These are phyloP conservation scores for Trichechus manatus DNA, from an alignment of 2,113 vertebrate genomes.

Conservation along the genomic window DNA sequence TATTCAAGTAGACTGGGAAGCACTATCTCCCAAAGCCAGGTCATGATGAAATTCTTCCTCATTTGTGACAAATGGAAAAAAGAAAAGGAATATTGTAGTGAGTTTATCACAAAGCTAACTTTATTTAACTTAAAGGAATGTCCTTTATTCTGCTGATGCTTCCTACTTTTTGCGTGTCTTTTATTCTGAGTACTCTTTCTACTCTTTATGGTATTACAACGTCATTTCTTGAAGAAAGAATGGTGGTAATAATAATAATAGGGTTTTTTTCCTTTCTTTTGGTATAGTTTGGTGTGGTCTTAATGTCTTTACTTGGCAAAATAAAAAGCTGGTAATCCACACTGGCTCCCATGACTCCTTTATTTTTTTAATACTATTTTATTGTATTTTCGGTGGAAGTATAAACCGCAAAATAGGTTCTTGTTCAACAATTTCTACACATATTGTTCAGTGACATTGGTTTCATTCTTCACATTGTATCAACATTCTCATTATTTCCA, in stretches of 20 bases:
- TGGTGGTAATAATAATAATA: not conserved
- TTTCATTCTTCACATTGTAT: too few species aligned
- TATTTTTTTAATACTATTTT: not conserved
- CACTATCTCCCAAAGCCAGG: not conserved
- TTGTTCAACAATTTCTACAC: too few species aligned
- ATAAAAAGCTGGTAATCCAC: not conserved
- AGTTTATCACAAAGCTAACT: not conserved
- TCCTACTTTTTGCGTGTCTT: not conserved
- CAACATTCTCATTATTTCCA: too few species aligned
- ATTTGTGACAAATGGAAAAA: not conserved
- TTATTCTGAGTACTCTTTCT: not conserved
- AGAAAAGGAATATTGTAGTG: not conserved
- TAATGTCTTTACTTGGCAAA: not conserved
- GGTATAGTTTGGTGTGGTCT: not conserved
- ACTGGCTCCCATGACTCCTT: not conserved
- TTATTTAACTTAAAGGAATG: slow-evolving; percentile 30
- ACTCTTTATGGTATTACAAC: not conserved
- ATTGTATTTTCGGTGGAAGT: too few species aligned
- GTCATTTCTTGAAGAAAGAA: slow-evolving; percentile 8
- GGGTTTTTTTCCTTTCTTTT: not conserved
- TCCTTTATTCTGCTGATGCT: not conserved
- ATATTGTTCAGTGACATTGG: too few species aligned
- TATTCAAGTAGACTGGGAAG: not conserved
- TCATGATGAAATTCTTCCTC: not conserved
- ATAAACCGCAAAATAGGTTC: too few species aligned